Percentiles rank a stretch among this genome's conserved stretches.
Evolutionary conservation across 23 tunicate genomes (phyloP).

Genomic region (Ascidia mentula): DNA sequence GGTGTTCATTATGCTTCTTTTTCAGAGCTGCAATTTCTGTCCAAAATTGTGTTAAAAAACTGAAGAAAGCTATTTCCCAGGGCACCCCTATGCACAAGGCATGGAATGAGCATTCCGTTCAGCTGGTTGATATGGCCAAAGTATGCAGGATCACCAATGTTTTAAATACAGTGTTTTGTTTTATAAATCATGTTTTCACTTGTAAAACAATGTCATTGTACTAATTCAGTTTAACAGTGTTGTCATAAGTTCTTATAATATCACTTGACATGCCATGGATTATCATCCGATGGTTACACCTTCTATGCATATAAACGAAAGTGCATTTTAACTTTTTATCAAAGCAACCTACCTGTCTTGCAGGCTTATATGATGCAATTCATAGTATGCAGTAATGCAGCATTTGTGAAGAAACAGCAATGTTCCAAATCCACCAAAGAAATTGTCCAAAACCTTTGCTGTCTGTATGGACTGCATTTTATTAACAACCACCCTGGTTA

Average conservation of each 20-base stretch:
- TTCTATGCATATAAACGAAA: too few species aligned
- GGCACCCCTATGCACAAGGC: conserved; percentile 47
- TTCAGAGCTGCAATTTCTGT: conserved; percentile 33
- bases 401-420: not conserved
- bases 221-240: too few species aligned
- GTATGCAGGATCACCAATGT: too few species aligned
- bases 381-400: conserved; percentile 26
- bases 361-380: conserved; percentile 51
- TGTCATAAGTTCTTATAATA: too few species aligned
- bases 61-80: not conserved
- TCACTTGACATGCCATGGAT: too few species aligned
- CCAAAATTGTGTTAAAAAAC: conserved; percentile 10
- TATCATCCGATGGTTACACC: too few species aligned
- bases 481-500: conserved; percentile 46
- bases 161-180: too few species aligned
- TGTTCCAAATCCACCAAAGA: conserved; percentile 33
- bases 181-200: too few species aligned
- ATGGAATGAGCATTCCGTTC: conserved; percentile 64
- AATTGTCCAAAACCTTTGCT: conserved; percentile 44
- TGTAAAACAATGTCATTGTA: too few species aligned
- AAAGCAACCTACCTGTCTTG: not conserved
- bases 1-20: not conserved
- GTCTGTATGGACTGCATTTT: conserved; percentile 46
- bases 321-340: too few species aligned
- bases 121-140: conserved; percentile 56